Conservation (phyloP, 2,113 vertebrate species). For the Oceanodroma tethys region DNA sequence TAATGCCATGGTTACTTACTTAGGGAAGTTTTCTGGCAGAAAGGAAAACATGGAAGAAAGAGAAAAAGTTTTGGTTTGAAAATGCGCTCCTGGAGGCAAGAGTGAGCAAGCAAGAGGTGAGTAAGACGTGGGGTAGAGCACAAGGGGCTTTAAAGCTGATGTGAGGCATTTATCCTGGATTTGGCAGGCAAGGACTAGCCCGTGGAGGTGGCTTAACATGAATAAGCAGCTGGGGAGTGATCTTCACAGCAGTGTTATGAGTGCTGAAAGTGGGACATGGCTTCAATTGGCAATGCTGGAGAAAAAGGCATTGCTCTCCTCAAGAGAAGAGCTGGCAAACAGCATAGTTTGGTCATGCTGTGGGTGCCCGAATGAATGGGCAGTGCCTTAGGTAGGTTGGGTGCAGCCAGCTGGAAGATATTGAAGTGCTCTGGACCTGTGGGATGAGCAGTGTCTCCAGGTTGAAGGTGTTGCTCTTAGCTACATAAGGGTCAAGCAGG, state of each 20-base stretch:
- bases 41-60: not conserved
- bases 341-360: accelerated
- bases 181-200: not conserved
- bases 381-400: not conserved
- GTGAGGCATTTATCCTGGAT: not conserved
- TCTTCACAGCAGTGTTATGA: not conserved
- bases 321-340: not conserved
- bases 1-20: not conserved
- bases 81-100: not conserved
- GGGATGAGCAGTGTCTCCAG: not conserved
- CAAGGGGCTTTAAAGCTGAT: not conserved
- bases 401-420: not conserved
- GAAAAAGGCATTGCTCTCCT: not conserved
- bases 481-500: accelerated
- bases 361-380: accelerated
- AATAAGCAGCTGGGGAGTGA: not conserved
- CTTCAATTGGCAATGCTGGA: not conserved
- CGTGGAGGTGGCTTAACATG: not conserved
- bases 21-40: not conserved
- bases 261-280: accelerated
- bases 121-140: not conserved
- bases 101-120: not conserved
- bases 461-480: not conserved
- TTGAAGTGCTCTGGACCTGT: not conserved
- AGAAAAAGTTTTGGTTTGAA: not conserved